These are phyloP conservation scores for Solenodon paradoxus DNA, from an alignment of 2,113 vertebrate genomes.

Conservation along the genomic window DNA sequence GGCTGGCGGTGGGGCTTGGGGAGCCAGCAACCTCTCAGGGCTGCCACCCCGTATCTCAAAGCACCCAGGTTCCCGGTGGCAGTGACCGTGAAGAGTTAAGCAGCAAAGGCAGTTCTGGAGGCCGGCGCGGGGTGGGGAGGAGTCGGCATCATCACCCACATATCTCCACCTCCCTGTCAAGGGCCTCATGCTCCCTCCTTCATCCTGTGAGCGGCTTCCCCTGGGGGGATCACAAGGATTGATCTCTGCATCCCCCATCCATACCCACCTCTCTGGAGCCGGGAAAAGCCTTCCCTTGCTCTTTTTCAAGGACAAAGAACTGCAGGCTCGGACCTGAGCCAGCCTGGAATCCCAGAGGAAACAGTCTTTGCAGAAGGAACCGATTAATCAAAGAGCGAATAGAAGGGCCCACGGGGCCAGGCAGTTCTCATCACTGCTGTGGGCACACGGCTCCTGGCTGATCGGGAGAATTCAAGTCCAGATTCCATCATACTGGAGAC, in stretches of 20 bases:
- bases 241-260: background rate
- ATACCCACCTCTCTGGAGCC: background rate
- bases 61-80: no score
- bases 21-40: background rate
- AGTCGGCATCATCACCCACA: fast-evolving
- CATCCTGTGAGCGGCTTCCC: background rate
- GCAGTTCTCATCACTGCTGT: background rate
- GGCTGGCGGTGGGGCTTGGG: background rate
- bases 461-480: background rate
- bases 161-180: background rate
- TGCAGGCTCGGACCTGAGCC: background rate
- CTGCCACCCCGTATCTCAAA: background rate
- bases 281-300: background rate
- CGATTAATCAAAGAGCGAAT: background rate
- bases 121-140: background rate
- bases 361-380: background rate
- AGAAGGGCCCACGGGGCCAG: background rate
- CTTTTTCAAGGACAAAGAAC: conserved; percentile 28
- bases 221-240: background rate
- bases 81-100: no score
- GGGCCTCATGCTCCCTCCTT: background rate
- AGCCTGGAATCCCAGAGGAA: background rate
- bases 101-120: fast-evolving
- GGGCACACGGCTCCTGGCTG: background rate
- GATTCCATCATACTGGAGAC: background rate